phyloP scores from a whole-genome alignment of 92 coral and sea anemone species.

The Paragorgia papillata region DNA sequence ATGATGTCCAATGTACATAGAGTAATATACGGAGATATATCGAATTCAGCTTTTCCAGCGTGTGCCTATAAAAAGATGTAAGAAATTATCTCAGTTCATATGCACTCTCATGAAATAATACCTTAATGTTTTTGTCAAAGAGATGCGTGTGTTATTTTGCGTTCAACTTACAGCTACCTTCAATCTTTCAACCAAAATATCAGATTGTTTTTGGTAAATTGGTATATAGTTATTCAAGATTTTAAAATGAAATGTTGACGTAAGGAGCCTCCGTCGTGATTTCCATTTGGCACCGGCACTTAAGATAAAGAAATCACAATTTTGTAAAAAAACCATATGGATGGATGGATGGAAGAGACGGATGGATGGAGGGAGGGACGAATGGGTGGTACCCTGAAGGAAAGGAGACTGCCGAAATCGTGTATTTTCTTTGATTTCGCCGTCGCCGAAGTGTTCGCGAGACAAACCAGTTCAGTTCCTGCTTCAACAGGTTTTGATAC shows the following conservation, averaged over 20 bases:
- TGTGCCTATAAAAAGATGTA: constrained; percentile 28
- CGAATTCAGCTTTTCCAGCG: constrained; percentile 45
- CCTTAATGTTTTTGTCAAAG: no score
- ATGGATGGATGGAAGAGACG: no score
- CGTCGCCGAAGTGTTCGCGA: no score
- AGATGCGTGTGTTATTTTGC: no score
- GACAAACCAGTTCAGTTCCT: no score
- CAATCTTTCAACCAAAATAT: constrained; percentile 45
- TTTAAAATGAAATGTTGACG: constrained; percentile 83
- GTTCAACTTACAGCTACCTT: constrained; percentile 3
- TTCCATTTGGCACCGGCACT: constrained; percentile 76
- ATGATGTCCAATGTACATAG: constrained; percentile 69
- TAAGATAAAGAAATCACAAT: constrained; percentile 29
- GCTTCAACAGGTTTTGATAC: no score
- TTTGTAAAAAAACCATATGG: no score
- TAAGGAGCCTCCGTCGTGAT: constrained; percentile 67
- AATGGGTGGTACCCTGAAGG: no score
- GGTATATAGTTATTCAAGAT: constrained; percentile 74
- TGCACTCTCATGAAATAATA: no score
- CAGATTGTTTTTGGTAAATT: constrained; percentile 70
- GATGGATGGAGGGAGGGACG: no score
- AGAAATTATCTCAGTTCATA: neutral
- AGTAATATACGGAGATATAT: constrained; percentile 49
- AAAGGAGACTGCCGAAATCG: no score
- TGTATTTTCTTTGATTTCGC: no score